Evolutionary conservation across 1,140 invertebrate species (phyloP).

Genomic region (Rhopalosiphum maidis): DNA sequence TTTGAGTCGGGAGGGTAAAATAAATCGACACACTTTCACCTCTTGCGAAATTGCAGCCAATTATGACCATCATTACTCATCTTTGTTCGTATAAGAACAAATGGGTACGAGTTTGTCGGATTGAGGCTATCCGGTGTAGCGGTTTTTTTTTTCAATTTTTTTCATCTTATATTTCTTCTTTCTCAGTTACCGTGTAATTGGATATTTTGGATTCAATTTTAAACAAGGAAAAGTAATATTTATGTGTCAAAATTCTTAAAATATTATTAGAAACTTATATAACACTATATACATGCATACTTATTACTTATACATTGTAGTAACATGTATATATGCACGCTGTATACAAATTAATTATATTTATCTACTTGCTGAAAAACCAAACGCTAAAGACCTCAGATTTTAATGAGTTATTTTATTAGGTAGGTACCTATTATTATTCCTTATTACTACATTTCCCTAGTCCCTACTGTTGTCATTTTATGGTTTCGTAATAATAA

Average conservation of each 20-base stretch:
- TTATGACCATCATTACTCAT: conserved; percentile 48
- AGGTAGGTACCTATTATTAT: not conserved
- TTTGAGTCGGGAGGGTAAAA: not conserved
- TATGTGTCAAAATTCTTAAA: conserved; percentile 11
- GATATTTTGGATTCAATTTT: conserved; percentile 20
- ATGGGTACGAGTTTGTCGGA: not conserved
- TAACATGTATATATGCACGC: not conserved
- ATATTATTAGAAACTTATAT: not conserved
- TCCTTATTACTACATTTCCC: not conserved
- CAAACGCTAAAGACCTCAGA: not conserved
- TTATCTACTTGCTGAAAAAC: not conserved
- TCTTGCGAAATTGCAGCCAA: conserved; percentile 27
- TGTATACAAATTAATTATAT: not conserved
- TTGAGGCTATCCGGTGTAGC: not conserved
- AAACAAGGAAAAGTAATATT: not conserved
- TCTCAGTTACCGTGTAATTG: conserved; percentile 37
- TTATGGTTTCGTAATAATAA: conserved; percentile 1
- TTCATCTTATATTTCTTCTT: not conserved
- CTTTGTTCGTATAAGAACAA: conserved; percentile 3
- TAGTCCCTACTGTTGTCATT: not conserved
- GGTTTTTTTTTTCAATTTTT: not conserved
- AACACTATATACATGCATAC: not conserved
- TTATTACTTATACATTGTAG: not conserved
- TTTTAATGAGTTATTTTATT: not conserved
- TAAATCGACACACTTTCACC: conserved; percentile 40